These are phyloP conservation scores for Xanthia togata DNA, from an alignment of 2,888 invertebrate species.

Conservation along the genomic window DNA sequence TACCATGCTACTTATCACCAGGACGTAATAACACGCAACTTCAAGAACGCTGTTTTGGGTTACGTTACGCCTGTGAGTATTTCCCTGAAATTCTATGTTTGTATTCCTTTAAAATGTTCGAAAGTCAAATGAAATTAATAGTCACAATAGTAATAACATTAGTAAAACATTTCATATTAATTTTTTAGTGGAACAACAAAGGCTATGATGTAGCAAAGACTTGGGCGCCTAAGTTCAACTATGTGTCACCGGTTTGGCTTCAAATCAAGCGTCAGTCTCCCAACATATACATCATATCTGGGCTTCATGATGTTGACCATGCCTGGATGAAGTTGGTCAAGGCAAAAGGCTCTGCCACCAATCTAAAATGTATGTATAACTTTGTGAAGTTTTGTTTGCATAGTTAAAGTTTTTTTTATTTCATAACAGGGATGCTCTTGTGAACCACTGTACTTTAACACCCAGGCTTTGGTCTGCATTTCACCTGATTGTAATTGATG, in stretches of 20 bases:
- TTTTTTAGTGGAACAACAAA: conserved; percentile 96
- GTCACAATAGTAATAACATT: neutral
- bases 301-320: conserved; percentile 95
- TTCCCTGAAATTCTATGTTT: conserved; percentile 1
- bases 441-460: no score
- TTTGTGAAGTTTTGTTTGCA: neutral
- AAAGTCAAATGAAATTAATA: neutral
- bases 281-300: conserved; percentile 92
- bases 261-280: conserved; percentile 93
- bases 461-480: no score
- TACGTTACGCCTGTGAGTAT: conserved; percentile 95
- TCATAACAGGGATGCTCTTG: no score
- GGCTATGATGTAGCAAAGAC: conserved; percentile 98
- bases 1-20: conserved; percentile 94
- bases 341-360: conserved; percentile 89
- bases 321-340: conserved; percentile 95
- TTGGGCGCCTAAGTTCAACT: conserved; percentile 96
- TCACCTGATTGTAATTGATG: no score
- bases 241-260: conserved; percentile 98
- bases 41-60: conserved; percentile 94
- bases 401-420: neutral
- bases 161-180: neutral
- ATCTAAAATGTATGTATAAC: conserved; percentile 90
- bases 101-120: neutral
- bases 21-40: conserved; percentile 92